A percentile compares a stretch with the other conserved stretches of the same genome.
Evolutionary conservation across 2,113 vertebrate genomes (phyloP).

Genomic region (Peromyscus polionotus): DNA sequence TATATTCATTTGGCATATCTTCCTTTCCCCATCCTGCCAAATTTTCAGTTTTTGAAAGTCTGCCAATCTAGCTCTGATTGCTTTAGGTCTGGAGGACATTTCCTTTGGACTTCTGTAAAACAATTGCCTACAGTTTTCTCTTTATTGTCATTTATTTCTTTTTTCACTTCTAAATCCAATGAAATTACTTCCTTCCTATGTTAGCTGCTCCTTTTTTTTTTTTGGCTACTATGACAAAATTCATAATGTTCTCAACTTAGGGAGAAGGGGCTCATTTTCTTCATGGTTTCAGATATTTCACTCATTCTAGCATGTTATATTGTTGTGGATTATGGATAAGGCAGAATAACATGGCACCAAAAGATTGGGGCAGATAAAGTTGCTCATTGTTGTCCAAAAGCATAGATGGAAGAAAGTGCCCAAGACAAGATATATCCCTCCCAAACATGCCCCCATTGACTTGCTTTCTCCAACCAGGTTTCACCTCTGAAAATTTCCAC

Average conservation of each 20-base stretch:
- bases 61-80: constrained; percentile 70
- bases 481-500: neutral
- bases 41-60: constrained; percentile 66
- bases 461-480: neutral
- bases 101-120: constrained; percentile 50
- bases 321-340: neutral
- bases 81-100: constrained; percentile 54
- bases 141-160: constrained; percentile 26
- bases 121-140: constrained; percentile 12
- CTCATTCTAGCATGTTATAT: too few relatives aligned
- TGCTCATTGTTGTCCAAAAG: neutral
- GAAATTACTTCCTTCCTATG: neutral
- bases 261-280: neutral
- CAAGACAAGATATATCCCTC: neutral
- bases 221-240: neutral
- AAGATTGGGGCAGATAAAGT: neutral
- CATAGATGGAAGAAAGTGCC: neutral
- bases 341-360: neutral
- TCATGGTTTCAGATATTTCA: neutral
- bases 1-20: constrained; percentile 79
- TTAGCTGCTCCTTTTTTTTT: neutral
- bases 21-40: constrained; percentile 66
- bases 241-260: neutral
- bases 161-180: neutral
- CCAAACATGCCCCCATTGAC: neutral